Evolutionary conservation across 2,888 invertebrate genomes (phyloP), one percentile per base, ranked within the genome.

Genomic region (Dryocosmus kuriphilus): DNA sequence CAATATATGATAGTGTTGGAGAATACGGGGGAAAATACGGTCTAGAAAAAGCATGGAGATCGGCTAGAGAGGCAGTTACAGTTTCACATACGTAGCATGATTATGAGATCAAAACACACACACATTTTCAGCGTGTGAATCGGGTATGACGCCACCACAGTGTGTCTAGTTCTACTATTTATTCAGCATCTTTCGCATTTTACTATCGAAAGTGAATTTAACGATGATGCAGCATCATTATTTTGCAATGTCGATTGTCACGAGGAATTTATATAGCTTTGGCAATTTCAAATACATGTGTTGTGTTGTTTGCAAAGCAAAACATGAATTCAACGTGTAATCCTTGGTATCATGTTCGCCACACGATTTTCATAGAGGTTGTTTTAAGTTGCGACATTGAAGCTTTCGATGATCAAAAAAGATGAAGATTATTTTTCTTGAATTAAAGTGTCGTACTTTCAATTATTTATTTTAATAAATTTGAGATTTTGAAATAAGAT

Each of bases 31-130:
- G 19, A 19, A 51, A 51, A 51, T 60, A 81, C 77, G 77, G 57
- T 79, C 78, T 38, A 77, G 76, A 77, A 79, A 79, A 81, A 76
- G 81, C 77, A 77, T 73, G 79, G 71, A 77, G 81, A 79, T 60
- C 16, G 14, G 6, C 6, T 60, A 6, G 16, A 60, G 57, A 57
- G 16, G 27, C 1, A 60, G 60, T 24, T 22, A 9, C 8, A 74
- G 77, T 76, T 75, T 78, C 79, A 79, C 81, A 81, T 60, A 78
- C 78, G 78, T 75, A 61, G 74, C 55, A 38, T 78, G 81, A 79
- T 79, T 81, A 79, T 79, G 78, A 67, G 81, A 80, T 80, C 81
- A 77, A 77, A 79, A 78, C 77, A n/a, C 27, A 41, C 27, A 41
- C 16, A 75, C 74, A 76, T 78, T 74, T 78, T 55, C 76, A 67